phyloP scores from a whole-genome alignment of 2,113 vertebrate genomes.

The Zosterops lateralis region DNA sequence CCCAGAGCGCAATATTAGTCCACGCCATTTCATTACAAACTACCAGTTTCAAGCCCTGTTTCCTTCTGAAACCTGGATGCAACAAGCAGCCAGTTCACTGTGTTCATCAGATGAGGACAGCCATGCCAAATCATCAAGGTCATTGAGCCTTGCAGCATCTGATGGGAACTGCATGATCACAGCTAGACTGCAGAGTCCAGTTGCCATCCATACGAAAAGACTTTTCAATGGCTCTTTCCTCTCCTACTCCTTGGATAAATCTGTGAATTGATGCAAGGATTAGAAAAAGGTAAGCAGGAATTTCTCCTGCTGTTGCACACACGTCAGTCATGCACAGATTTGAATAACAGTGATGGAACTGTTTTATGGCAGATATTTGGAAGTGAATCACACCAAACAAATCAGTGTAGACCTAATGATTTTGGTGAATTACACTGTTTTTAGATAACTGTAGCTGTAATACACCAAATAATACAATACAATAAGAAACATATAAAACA shows the following conservation, averaged over 20 bases:
- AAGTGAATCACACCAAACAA: neutral
- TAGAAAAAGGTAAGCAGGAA: neutral
- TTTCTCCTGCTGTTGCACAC: neutral
- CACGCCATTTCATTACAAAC: neutral
- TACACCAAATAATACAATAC: neutral
- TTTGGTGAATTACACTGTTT: neutral
- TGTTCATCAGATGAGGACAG: neutral
- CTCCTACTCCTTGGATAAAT: neutral
- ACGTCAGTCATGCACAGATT: fast-evolving
- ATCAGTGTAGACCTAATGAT: neutral
- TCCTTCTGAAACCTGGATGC: neutral
- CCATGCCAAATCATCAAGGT: neutral
- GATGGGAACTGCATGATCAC: neutral
- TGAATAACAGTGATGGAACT: neutral
- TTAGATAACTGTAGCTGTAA: neutral
- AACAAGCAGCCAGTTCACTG: neutral
- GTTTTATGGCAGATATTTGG: neutral
- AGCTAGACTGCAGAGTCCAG: neutral
- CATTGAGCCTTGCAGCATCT: neutral
- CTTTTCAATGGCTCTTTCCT: neutral
- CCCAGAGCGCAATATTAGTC: neutral
- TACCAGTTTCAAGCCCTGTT: neutral
- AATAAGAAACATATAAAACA: neutral
- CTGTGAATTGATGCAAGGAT: neutral
- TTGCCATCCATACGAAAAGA: neutral